Percentiles rank a stretch among this genome's conserved stretches.
Evolutionary conservation across 2,113 vertebrate genomes (phyloP).

Genomic region (Hyla sarda): DNA sequence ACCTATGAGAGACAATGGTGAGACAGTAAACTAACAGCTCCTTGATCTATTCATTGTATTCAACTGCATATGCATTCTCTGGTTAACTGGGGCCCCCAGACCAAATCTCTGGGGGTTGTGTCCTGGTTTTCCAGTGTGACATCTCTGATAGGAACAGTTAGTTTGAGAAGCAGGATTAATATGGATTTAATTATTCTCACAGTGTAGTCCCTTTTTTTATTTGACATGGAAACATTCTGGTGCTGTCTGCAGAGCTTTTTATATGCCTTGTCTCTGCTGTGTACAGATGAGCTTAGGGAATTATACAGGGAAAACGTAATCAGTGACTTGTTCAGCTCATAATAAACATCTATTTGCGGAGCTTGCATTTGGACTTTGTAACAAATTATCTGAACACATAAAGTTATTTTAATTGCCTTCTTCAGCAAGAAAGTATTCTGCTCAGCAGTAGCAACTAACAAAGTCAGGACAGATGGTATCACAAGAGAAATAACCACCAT

Average conservation of each 20-base stretch:
- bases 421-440: background rate
- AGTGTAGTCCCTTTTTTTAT: background rate
- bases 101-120: too few relatives aligned
- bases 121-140: background rate
- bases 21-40: too few relatives aligned
- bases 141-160: background rate
- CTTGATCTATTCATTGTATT: too few relatives aligned
- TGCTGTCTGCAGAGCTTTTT: background rate
- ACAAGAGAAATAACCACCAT: background rate
- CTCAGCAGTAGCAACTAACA: background rate
- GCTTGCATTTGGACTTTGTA: constrained; percentile 4
- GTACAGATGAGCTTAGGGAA: background rate
- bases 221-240: background rate
- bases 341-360: background rate
- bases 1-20: too few relatives aligned
- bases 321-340: background rate
- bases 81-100: too few relatives aligned
- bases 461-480: background rate
- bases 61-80: too few relatives aligned
- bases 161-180: background rate
- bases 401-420: background rate
- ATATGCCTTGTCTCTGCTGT: background rate
- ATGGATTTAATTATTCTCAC: background rate
- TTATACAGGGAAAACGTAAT: background rate
- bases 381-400: background rate